phyloP scores from a whole-genome alignment of 2,113 vertebrate genomes.

The Propithecus coquereli region DNA sequence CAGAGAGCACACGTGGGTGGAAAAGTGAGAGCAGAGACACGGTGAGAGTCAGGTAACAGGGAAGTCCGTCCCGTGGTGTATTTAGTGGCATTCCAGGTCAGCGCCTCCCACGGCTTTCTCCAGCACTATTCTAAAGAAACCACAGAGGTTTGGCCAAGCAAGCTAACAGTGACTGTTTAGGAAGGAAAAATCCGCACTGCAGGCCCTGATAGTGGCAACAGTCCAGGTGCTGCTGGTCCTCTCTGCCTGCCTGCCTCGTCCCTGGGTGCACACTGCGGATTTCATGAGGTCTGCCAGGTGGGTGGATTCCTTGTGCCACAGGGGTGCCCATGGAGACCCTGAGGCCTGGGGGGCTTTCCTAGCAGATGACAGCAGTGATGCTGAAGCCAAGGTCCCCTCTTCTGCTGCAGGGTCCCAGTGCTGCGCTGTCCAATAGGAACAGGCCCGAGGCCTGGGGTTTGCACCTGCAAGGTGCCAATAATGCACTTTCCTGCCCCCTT shows the following conservation, averaged over 20 bases:
- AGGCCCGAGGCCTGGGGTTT: no score
- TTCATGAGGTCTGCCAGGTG: background rate
- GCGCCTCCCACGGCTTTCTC: background rate
- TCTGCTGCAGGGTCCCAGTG: background rate
- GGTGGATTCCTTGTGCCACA: background rate
- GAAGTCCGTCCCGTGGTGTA: background rate
- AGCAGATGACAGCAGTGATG: background rate
- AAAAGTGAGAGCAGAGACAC: background rate
- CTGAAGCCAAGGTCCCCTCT: background rate
- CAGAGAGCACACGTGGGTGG: background rate
- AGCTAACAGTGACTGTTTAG: background rate
- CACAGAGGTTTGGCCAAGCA: background rate
- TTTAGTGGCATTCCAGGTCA: background rate
- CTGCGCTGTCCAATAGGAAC: background rate
- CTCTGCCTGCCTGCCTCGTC: background rate
- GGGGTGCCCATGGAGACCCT: background rate
- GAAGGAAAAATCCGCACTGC: background rate
- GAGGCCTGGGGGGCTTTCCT: background rate
- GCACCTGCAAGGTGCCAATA: background rate
- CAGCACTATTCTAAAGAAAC: background rate
- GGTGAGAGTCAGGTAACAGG: background rate
- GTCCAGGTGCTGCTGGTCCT: background rate
- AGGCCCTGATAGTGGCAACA: background rate
- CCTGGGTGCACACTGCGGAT: rapidly evolving
- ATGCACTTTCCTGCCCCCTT: background rate